Conservation (phyloP, 2,888 invertebrate species). For the Nemotelus pantherinus region DNA sequence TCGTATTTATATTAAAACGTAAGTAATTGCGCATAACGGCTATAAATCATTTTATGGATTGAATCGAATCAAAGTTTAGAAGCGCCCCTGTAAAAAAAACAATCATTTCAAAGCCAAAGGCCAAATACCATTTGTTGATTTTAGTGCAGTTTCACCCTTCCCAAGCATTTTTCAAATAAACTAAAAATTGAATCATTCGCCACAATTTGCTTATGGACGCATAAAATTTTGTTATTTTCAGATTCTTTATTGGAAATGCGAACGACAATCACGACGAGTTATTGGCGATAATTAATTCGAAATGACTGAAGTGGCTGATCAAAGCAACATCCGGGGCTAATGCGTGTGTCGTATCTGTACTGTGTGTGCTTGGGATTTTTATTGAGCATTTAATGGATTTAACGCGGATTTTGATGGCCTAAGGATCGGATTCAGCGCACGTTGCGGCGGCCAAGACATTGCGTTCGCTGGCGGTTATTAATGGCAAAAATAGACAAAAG, state of each 20-base stretch:
- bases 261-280: conserved; percentile 14
- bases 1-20: no score
- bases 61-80: no score
- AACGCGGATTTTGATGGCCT: conserved; percentile 2
- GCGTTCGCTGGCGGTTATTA: conserved; percentile 21
- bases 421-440: background rate
- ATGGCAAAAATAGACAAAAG: conserved; percentile 31
- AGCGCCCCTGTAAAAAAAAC: no score
- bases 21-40: no score
- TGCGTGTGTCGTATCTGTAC: background rate
- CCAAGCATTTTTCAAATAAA: no score
- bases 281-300: conserved; percentile 30
- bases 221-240: conserved; percentile 3
- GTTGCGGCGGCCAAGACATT: background rate
- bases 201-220: no score
- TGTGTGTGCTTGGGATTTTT: conserved; percentile 27
- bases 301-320: conserved; percentile 17
- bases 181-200: no score
- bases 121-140: no score
- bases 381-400: conserved; percentile 34
- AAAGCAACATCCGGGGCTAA: conserved; percentile 33
- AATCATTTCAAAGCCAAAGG: no score
- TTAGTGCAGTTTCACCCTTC: no score
- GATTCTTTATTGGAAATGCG: background rate
- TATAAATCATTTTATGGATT: no score